phyloP scores from a whole-genome alignment of 2,113 vertebrate genomes.

The Pelvicachromis taeniatus region DNA sequence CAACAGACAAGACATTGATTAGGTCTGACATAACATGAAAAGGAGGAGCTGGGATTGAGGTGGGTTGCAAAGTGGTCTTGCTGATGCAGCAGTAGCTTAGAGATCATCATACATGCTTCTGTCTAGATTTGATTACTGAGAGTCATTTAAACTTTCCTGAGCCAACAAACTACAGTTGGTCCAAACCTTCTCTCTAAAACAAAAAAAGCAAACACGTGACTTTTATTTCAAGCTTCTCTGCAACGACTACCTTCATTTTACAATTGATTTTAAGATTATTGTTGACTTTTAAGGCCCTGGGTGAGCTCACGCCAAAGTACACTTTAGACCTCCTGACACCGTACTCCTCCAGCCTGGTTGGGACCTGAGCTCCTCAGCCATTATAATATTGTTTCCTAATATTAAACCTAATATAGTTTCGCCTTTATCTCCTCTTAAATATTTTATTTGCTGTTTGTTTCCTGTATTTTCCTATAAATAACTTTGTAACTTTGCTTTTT shows the following conservation, averaged over 20 bases:
- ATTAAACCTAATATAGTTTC: background rate
- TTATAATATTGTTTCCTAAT: too few species aligned
- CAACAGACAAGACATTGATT: background rate
- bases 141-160: background rate
- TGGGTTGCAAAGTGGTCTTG: background rate
- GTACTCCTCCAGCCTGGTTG: too few species aligned
- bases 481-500: background rate
- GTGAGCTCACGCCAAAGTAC: too few species aligned
- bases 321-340: background rate
- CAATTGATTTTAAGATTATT: too few species aligned
- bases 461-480: background rate
- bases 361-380: too few species aligned
- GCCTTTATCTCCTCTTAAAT: too few species aligned
- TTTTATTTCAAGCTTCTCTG: background rate
- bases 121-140: background rate
- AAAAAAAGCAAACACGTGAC: background rate
- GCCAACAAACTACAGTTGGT: background rate
- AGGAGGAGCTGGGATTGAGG: background rate
- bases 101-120: background rate
- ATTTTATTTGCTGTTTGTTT: background rate
- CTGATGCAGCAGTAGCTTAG: background rate
- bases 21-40: background rate
- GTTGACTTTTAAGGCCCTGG: too few species aligned
- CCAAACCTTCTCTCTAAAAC: background rate
- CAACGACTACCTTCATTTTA: background rate